Evolutionary conservation across 2,113 vertebrate species (phyloP).

Genomic region (Ptyas mucosa): DNA sequence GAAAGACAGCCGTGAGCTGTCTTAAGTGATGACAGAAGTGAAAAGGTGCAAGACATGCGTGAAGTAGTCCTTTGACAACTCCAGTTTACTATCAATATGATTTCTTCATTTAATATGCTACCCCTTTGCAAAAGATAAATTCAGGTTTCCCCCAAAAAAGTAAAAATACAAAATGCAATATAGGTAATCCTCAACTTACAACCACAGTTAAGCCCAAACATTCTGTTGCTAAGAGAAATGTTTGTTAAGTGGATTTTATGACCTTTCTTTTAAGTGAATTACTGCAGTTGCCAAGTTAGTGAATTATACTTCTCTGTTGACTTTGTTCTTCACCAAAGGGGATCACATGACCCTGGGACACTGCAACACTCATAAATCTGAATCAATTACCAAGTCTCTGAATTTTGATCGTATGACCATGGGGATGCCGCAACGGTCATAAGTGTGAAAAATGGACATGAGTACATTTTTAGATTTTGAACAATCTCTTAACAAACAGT

Average conservation of each 20-base stretch:
- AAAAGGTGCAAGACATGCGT: neutral
- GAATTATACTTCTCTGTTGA: neutral
- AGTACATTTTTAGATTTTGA: neutral
- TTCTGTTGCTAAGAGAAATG: neutral
- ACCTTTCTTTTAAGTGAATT: neutral
- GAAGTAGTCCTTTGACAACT: conserved; percentile 27
- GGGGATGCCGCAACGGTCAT: neutral
- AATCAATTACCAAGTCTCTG: neutral
- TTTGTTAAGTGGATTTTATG: neutral
- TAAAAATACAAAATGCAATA: neutral
- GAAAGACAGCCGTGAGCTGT: conserved; percentile 14
- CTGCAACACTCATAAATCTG: neutral
- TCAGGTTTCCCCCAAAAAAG: neutral
- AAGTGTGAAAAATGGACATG: neutral
- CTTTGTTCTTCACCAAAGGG: neutral
- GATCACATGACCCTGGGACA: neutral
- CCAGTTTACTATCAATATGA: conserved; percentile 39
- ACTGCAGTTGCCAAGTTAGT: neutral
- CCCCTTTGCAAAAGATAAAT: neutral
- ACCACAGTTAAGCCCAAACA: neutral
- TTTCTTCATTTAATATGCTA: neutral
- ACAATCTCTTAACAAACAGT: neutral
- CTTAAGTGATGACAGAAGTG: neutral
- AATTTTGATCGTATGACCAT: neutral
- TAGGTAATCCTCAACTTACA: neutral